Percentiles rank a stretch among this genome's conserved stretches.
Conservation (phyloP, 2,888 invertebrate genomes). For the Theodoxus fluviatilis region DNA sequence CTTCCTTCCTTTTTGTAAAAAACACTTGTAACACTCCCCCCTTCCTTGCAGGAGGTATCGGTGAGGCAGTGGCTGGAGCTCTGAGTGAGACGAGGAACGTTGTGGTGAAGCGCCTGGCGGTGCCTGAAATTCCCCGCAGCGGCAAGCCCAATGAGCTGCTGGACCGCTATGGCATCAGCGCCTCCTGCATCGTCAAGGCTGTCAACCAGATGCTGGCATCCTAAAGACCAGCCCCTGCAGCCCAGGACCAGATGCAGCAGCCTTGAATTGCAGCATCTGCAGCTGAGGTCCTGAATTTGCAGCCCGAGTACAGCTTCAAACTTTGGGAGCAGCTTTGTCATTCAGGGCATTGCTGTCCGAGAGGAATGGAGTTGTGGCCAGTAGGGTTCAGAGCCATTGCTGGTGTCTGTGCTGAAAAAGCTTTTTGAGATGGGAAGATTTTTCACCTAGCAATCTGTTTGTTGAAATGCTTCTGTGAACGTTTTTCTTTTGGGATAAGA, state of each 20-base stretch:
- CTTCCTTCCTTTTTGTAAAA: neutral
- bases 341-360: no score
- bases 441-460: no score
- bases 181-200: conserved; percentile 79
- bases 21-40: neutral
- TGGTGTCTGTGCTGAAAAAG: no score
- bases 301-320: no score
- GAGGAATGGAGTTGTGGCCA: no score
- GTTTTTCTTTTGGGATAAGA: no score
- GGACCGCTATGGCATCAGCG: conserved; percentile 87
- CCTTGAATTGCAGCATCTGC: no score
- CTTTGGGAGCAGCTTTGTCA: no score
- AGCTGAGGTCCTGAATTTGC: no score
- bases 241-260: neutral
- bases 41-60: conserved; percentile 79
- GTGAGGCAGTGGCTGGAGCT: conserved; percentile 90
- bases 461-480: no score
- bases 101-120: conserved; percentile 80
- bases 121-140: conserved; percentile 86
- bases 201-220: conserved; percentile 43
- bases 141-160: conserved; percentile 87
- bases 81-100: conserved; percentile 77
- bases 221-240: neutral
- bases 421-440: no score
- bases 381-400: no score